Base-by-base conservation (phyloP, 2,888 invertebrate species). In the Chirona hameri region DNA sequence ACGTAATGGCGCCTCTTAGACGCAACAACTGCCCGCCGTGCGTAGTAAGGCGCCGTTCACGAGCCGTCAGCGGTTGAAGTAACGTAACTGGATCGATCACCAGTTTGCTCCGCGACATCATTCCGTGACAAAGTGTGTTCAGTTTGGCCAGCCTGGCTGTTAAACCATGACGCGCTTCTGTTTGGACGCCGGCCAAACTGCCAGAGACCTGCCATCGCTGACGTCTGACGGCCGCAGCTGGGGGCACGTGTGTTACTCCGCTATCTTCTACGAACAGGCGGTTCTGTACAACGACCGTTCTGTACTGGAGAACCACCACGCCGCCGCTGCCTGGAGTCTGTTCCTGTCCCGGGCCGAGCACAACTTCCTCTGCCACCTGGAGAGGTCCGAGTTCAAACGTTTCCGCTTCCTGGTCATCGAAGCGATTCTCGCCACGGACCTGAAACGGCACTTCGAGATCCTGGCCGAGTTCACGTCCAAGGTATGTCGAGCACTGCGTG, bases 271-370 rank as follows among this genome's bases (percentile, higher is more conserved):
- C 46, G 24, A 7, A 31, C 86, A 91, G 90, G 91, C 91, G 65
- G 89, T 91, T 81, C 86, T 91, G 84, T 91, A 91, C 88, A 91
- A 91, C 86, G 91, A 91, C 86, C 88, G 91, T 69, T 90, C 90
- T 27, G 91, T 91, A 65, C 86, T 91, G 85, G 91, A 91, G 86
- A 91, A 90, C 86, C 91, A 91, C 86, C 91, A 91, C 86, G 91
- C 91, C 0, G 91, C 91, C 1, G 88, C 90, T 39, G 90, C 91
- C 14, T 91, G 91, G 91, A 87, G 88, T 79, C 87, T 91, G 57
- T 87, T 90, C 83, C 87, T 91, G 76, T 88, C 88, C 52, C 87
- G 88, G 83, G 87, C 89, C 0, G 88, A 89, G 83, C 90, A 88
- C 86, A 89, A 90, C 86, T 91, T 90, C 86, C 88, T 91, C 83